Base-by-base conservation (phyloP, 2,797 vertebrate genomes). In the Myoxocephalus aenaeus region DNA sequence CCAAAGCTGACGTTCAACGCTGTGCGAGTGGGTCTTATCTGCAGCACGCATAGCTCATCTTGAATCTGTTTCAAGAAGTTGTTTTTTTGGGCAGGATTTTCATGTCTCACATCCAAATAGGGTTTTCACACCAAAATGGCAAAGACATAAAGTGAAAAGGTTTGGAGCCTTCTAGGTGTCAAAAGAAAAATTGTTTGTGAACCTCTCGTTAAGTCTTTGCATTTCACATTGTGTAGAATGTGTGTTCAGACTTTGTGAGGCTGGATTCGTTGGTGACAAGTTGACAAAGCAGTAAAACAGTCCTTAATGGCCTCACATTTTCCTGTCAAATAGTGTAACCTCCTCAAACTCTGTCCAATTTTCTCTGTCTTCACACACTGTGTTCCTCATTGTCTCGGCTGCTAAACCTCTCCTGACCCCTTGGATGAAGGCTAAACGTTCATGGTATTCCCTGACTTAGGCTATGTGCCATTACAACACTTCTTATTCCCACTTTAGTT, bases 81-180 rank as follows among this genome's bases (percentile, higher is more conserved):
- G 58, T 20, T 50, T 50, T 50, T 51, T 51, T 50, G 56, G 53
- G 27, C 72, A 51, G 67, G 34, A 40, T 34, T 27, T 66, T 51
- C 40, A 77, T 65, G 65, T 57, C 73, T 73, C 38, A 36, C 22
- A 17, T 15, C 17, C 18, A 11, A 17, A 38, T 15, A 0, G 5
- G 11, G 13, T 14, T n/a, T 20, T 48, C 1, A 2, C 2, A 7
- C 9, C 34, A 2, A 17, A 18, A 27, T 7, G n/a, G 25, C 1
- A 48, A 42, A 8, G 7, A 7, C 25, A 18, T 1, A 27, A 14
- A 14, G 12, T 8, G 29, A 29, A 44, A 44, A 18, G 14, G 32
- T 40, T 29, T 56, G 7, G 34, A 36, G 51, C 9, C 57, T 36
- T 63, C 18, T 42, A 11, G 3, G 27, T 51, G n/a, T 51, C 22